Base-by-base conservation (phyloP, 2,113 vertebrate species). In the Pollimyrus isidori region DNA sequence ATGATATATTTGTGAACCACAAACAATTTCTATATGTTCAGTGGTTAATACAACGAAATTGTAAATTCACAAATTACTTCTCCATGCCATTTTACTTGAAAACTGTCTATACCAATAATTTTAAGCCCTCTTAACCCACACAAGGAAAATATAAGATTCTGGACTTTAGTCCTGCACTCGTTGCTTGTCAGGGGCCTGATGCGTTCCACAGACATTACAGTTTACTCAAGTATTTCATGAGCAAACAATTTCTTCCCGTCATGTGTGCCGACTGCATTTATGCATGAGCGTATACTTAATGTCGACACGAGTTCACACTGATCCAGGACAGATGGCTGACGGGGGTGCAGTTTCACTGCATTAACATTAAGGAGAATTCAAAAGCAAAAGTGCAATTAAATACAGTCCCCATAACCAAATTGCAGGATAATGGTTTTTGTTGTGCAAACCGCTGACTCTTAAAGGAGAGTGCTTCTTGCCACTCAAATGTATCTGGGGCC, bases 321-420 rank as follows among this genome's bases (percentile, higher is more conserved):
- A 50, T 86, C 83, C 48, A 26, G 45, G 45, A 50, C 83, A 86
- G 48, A 86, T 87, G 85, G 46, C 85, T 87, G 85, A 53, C 85
- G 35, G 50, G 11, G 85, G 85, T 56, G 50, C 26, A 53, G 21
- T 53, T 49, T 30, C 4, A 87, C 26, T 56, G 49, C 48, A 53
- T 87, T 52, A 87, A 87, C 5, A 53, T 53, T 87, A 87, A 87
- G 50, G 48, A 87, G 26, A 53, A 53, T 87, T 87, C 85, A 87
- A 53, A 26, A 53, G 50, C 49, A 53, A 87, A 30, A 52, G 50
- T 1, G 50, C 50, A 87, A 53, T 53, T 52, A 53, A 87, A 48
- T 17, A 52, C 48, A 53, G 48, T 26, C n/a, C 85, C 48, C 26
- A 76, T 15, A 86, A 35, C 50, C 50, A 30, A 53, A 39, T 30